These are phyloP conservation scores for Myripristis murdjan DNA, from an alignment of 2,797 vertebrate genomes.

Conservation along the genomic window DNA sequence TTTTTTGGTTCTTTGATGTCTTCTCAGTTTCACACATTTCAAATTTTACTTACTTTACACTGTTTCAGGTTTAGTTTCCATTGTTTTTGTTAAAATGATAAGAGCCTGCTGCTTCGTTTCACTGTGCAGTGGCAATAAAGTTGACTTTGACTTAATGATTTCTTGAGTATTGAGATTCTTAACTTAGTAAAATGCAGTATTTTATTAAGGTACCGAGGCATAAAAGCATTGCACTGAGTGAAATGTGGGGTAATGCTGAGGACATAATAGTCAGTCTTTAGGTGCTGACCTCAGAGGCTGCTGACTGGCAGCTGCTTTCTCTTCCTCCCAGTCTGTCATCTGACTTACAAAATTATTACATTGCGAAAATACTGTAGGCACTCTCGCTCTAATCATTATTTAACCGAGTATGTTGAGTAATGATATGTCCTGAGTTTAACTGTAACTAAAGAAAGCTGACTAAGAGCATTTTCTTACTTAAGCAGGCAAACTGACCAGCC, in stretches of 20 bases:
- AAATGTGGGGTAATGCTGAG: neutral
- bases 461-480: neutral
- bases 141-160: too few relatives aligned
- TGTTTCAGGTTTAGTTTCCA: too few relatives aligned
- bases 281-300: conserved; percentile 29
- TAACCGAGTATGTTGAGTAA: neutral
- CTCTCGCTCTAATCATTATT: neutral
- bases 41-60: too few relatives aligned
- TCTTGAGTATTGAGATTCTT: too few relatives aligned
- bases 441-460: neutral
- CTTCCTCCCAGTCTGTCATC: conserved; percentile 61
- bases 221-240: too few relatives aligned
- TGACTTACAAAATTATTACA: conserved; percentile 52
- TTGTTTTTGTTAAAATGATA: too few relatives aligned
- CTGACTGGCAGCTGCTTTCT: conserved; percentile 50
- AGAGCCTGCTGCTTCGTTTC: too few relatives aligned
- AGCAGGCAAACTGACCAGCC: neutral
- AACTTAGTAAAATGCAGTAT: too few relatives aligned
- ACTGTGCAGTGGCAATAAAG: too few relatives aligned
- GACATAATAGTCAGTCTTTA: neutral
- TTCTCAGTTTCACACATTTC: too few relatives aligned
- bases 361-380: conserved; percentile 16
- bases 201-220: too few relatives aligned
- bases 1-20: too few relatives aligned
- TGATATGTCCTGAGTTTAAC: conserved; percentile 3